Evolutionary conservation across 2,113 vertebrate species (phyloP), one percentile per base, ranked within the genome.

Genomic region (Notiomystis cincta): DNA sequence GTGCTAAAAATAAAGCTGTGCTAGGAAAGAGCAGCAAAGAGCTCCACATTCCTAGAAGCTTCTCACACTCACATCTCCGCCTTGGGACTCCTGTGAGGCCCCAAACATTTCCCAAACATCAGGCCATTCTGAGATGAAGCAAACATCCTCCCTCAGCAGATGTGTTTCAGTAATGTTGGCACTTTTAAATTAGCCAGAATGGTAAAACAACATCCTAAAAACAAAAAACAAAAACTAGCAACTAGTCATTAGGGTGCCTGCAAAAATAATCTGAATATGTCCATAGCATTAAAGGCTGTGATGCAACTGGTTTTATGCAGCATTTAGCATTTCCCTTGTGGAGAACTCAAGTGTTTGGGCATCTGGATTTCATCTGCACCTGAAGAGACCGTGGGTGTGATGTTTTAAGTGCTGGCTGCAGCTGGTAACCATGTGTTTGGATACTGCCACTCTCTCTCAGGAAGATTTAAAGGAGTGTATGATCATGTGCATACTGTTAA

Each of bases 291-390:
- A 71, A 58, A 91, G 27, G 30, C 56, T 40, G 56, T 38, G 35
- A 47, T 27, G 22, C 6, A 82, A 47, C 14, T 8, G 30, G 0
- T 66, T 65, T 69, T 50, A 75, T 19, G 16, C 23, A 78, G 18
- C 30, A 35, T 60, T 93, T 78, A 87, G 38, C 28, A 50, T 72
- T 71, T 92, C 45, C 54, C 57, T 89, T 50, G 35, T 45, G 61
- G 50, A 89, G 23, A 82, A 47, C 44, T 75, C 0, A 2, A 75
- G 73, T 9, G 1, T 80, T 72, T 42, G 71, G 53, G 47, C 87
- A 87, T 84, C 87, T 93, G 95, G 92, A 82, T 91, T 85, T 91
- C 87, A 85, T 89, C 92, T 82, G 57, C 65, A 67, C n/a, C 44
- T 23, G 2, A 71, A 70, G 57, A 91, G 40, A 9, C 15, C 1